phyloP scores from a whole-genome alignment of 2,888 invertebrate genomes.

The Eretmocerus hayati region DNA sequence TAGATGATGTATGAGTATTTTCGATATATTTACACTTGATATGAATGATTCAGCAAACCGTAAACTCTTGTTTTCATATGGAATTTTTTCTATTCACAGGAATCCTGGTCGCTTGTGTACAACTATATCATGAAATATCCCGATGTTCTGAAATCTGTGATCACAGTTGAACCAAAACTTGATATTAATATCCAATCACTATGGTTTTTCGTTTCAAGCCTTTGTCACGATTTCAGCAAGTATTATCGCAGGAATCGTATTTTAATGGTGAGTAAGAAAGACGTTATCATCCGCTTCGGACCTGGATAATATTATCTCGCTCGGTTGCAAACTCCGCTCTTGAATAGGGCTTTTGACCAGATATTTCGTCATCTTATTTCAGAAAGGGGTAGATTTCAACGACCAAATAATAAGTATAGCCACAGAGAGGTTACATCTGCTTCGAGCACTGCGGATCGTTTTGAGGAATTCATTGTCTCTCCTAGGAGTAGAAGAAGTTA shows the following conservation, averaged over 20 bases:
- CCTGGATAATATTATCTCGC: slow-evolving; percentile 4
- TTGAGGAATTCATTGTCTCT: slow-evolving; percentile 58
- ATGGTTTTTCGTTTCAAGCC: slow-evolving; percentile 57
- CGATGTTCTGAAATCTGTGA: slow-evolving; percentile 52
- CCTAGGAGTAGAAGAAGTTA: slow-evolving; percentile 62
- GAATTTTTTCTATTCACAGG: slow-evolving; percentile 56
- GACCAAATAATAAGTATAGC: slow-evolving; percentile 52
- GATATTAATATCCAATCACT: slow-evolving; percentile 59
- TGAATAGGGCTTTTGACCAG: no score
- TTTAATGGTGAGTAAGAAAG: slow-evolving; percentile 64
- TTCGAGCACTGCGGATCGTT: slow-evolving; percentile 58
- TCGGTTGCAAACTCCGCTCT: no score
- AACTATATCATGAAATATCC: slow-evolving; percentile 63
- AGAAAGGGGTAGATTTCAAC: slow-evolving; percentile 55
- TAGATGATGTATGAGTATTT: slow-evolving; percentile 13
- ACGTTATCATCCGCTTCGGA: not conserved
- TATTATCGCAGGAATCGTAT: slow-evolving; percentile 68
- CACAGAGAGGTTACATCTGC: slow-evolving; percentile 60
- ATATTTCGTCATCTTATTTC: slow-evolving; percentile 43
- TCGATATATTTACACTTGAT: not conserved
- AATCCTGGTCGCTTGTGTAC: slow-evolving; percentile 70
- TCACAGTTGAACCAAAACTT: slow-evolving; percentile 49
- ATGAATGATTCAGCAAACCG: slow-evolving; percentile 6
- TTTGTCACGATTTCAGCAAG: slow-evolving; percentile 62
- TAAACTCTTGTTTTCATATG: no score